A percentile compares a stretch with the other conserved stretches of the same genome.
Evolutionary conservation across 64 coral and sea anemone species (phyloP).

Genomic region (Catalaphyllia jardinei): DNA sequence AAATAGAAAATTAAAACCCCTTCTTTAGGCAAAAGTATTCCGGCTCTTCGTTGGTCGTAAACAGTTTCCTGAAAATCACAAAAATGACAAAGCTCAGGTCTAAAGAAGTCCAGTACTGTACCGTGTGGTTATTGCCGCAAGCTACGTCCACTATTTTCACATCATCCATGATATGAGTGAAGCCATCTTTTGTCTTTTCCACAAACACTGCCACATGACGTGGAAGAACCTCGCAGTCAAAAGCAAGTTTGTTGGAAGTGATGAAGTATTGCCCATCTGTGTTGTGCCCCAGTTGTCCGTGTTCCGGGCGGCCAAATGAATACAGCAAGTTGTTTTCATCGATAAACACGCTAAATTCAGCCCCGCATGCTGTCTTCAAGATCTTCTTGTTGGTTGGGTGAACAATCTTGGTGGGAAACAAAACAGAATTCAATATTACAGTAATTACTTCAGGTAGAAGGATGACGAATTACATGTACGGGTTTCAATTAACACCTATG

Average conservation of each 20-base stretch:
- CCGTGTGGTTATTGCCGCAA: constrained; percentile 82
- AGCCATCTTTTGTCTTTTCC: constrained; percentile 85
- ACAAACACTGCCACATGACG: constrained; percentile 80
- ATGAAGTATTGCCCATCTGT: constrained; percentile 92
- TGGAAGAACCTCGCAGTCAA: constrained; percentile 76
- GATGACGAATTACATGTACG: too few relatives aligned
- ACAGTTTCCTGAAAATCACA: too few relatives aligned
- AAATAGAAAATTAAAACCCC: too few relatives aligned
- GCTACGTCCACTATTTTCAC: constrained; percentile 70
- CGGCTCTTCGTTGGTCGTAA: too few relatives aligned
- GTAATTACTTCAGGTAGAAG: background rate
- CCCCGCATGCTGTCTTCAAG: constrained; percentile 70
- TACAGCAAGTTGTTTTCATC: constrained; percentile 77
- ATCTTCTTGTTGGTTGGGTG: constrained; percentile 84
- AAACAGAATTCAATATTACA: background rate
- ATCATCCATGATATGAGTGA: constrained; percentile 74
- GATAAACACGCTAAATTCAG: constrained; percentile 92
- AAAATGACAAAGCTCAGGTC: background rate
- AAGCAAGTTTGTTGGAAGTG: constrained; percentile 82
- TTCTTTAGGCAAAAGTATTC: too few relatives aligned
- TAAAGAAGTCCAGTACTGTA: background rate
- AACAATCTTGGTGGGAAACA: constrained; percentile 32
- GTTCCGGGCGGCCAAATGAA: constrained; percentile 86
- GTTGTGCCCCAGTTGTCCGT: constrained; percentile 88
- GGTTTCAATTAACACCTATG: too few relatives aligned